These are phyloP conservation scores for Eilema sororculum DNA, from an alignment of 2,888 invertebrate genomes.

Conservation along the genomic window DNA sequence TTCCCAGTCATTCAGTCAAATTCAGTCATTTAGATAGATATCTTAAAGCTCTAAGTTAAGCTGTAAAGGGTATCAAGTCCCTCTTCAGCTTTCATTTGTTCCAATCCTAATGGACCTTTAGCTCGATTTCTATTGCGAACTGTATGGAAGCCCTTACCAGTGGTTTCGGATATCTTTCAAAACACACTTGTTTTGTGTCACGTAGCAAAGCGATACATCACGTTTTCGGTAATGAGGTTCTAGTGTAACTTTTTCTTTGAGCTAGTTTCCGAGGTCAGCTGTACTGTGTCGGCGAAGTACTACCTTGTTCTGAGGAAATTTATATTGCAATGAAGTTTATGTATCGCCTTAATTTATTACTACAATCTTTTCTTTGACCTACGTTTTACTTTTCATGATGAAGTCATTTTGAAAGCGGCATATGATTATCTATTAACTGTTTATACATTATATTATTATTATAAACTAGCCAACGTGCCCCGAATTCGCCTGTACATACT, in stretches of 20 bases:
- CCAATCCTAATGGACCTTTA: not conserved
- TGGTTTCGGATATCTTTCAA: not conserved
- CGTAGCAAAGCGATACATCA: constrained; percentile 32
- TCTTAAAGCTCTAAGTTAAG: too few species aligned
- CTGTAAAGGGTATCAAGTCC: too few species aligned
- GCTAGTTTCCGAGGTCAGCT: constrained; percentile 1
- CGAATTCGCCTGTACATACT: too few species aligned
- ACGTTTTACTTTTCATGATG: too few species aligned
- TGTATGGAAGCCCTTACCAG: not conserved
- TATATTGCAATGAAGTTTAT: not conserved
- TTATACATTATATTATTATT: too few species aligned
- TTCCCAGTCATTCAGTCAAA: too few species aligned
- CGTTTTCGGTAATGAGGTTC: constrained; percentile 23
- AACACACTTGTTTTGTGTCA: constrained; percentile 26
- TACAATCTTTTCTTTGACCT: not conserved
- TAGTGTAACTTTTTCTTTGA: constrained; percentile 8
- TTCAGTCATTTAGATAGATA: too few species aligned
- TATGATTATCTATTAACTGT: too few species aligned
- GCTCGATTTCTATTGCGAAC: not conserved
- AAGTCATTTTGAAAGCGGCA: too few species aligned
- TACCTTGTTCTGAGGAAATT: not conserved
- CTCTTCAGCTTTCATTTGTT: too few species aligned
- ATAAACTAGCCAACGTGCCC: too few species aligned
- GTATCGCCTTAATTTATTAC: not conserved
- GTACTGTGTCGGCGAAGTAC: not conserved